These are phyloP conservation scores for Drosophila algonquin DNA, from an alignment of 2,888 invertebrate genomes.

Conservation along the genomic window DNA sequence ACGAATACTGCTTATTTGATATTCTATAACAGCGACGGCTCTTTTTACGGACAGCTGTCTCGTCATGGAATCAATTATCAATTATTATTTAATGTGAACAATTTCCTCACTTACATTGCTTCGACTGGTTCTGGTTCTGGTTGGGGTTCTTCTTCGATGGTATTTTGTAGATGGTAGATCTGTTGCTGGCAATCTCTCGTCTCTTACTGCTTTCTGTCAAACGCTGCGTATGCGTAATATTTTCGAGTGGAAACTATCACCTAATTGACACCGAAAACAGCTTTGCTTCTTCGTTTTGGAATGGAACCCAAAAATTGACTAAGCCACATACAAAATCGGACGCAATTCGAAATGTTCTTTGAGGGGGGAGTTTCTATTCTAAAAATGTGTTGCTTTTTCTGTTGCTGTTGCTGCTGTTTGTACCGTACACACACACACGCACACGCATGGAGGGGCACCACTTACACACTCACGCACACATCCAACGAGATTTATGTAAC, in stretches of 20 bases:
- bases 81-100: no score
- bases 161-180: conserved; percentile 16
- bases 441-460: conserved; percentile 32
- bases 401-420: conserved; percentile 43
- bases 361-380: conserved; percentile 20
- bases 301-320: conserved; percentile 38
- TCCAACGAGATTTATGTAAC: conserved; percentile 70
- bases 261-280: conserved; percentile 65
- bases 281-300: conserved; percentile 14
- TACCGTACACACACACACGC: conserved; percentile 20
- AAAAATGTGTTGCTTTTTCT: conserved; percentile 15
- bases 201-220: conserved; percentile 2
- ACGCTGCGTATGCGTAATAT: conserved; percentile 52
- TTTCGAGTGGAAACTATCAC: conserved; percentile 30
- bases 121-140: conserved; percentile 11
- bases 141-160: conserved; percentile 21
- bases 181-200: conserved; percentile 9
- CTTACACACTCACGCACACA: conserved; percentile 45
- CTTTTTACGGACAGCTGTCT: no score
- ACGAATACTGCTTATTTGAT: no score
- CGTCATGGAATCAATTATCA: no score
- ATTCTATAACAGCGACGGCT: no score
- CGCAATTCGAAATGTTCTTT: conserved; percentile 24
- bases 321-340: conserved; percentile 17
- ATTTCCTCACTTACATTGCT: conserved; percentile 51